phyloP scores from a whole-genome alignment of 1,140 invertebrate species.

The Acromyrmex charruanus region DNA sequence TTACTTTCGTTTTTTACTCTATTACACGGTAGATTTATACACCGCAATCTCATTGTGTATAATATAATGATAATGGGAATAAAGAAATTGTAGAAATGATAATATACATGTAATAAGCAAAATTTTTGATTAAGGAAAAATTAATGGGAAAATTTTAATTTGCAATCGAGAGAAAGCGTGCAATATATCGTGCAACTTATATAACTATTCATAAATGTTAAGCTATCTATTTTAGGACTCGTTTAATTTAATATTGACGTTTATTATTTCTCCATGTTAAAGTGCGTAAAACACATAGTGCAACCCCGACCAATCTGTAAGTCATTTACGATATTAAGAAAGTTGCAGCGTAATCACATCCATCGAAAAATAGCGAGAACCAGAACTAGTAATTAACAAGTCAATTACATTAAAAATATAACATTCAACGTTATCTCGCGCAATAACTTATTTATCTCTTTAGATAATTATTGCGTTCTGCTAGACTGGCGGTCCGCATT shows the following conservation, averaged over 20 bases:
- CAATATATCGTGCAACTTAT: neutral
- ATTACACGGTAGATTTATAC: neutral
- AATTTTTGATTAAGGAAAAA: slow-evolving; percentile 1
- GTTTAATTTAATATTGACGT: slow-evolving; percentile 43
- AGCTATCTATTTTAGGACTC: slow-evolving; percentile 33
- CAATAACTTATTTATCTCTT: slow-evolving; percentile 42
- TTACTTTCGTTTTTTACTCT: neutral
- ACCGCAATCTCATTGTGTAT: neutral
- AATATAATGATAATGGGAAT: neutral
- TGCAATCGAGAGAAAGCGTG: slow-evolving; percentile 34
- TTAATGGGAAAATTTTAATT: neutral
- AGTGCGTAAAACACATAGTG: neutral
- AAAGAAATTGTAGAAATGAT: neutral
- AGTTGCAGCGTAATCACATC: slow-evolving; percentile 5
- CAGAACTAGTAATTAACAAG: slow-evolving; percentile 41
- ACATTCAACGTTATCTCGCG: slow-evolving; percentile 20
- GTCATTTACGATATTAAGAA: neutral
- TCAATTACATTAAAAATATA: slow-evolving; percentile 26
- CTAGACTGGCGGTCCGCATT: slow-evolving; percentile 25
- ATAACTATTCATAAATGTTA: neutral
- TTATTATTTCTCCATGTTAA: slow-evolving; percentile 7
- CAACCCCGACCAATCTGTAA: slow-evolving; percentile 24
- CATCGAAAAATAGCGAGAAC: slow-evolving; percentile 1
- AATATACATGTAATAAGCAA: neutral
- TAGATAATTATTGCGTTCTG: slow-evolving; percentile 29